A percentile compares a stretch with the other conserved stretches of the same genome.
Evolutionary conservation across 2,797 vertebrate genomes (phyloP).

Genomic region (Pantherophis alleghaniensis): DNA sequence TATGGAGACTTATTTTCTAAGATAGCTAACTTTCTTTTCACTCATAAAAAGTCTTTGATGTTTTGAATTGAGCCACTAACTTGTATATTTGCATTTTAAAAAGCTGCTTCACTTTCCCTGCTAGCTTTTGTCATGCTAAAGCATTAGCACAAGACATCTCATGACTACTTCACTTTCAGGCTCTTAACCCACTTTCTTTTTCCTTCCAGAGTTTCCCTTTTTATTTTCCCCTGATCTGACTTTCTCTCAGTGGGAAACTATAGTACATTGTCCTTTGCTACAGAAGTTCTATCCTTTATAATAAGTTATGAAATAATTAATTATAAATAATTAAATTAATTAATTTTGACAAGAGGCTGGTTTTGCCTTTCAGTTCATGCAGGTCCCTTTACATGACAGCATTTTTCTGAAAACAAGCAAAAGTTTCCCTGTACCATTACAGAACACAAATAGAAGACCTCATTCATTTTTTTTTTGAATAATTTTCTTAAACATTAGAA

Average conservation of each 20-base stretch:
- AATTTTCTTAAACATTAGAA: neutral
- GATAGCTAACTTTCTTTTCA: neutral
- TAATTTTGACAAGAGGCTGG: conserved; percentile 50
- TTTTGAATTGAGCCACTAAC: neutral
- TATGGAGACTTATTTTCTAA: neutral
- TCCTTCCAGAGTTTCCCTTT: neutral
- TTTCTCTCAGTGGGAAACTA: conserved; percentile 32
- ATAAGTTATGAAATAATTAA: conserved; percentile 47
- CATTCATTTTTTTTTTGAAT: neutral
- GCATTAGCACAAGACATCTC: neutral
- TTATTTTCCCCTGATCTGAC: neutral
- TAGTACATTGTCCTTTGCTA: conserved; percentile 20
- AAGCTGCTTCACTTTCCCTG: neutral
- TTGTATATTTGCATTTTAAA: neutral
- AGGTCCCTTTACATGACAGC: conserved; percentile 24
- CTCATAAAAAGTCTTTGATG: neutral
- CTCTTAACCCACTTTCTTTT: neutral
- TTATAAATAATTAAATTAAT: conserved; percentile 9
- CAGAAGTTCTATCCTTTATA: conserved; percentile 30
- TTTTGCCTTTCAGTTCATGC: conserved; percentile 47
- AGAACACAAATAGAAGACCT: neutral
- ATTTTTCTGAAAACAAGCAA: neutral
- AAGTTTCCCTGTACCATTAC: neutral
- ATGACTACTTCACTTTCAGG: conserved; percentile 17
- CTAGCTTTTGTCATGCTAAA: conserved; percentile 7